Evolutionary conservation across 2,888 invertebrate species (phyloP), one percentile per base, ranked within the genome.

Genomic region (Mellilla xanthometata): DNA sequence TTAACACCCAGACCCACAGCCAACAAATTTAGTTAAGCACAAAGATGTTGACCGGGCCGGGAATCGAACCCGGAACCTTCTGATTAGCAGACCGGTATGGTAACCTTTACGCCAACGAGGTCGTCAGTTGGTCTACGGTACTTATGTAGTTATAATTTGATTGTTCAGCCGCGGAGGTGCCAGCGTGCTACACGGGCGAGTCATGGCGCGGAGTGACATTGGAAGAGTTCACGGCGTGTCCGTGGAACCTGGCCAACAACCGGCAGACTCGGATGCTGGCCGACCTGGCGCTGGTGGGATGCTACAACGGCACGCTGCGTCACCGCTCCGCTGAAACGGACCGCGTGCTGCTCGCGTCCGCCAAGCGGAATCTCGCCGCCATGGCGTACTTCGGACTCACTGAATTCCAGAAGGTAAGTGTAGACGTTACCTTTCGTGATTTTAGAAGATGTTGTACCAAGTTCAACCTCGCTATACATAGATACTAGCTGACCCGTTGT

Each of bases 371-470:
- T 87, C 91, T 99, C 45, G 94, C 95, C 51, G 94, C 95, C 34
- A 97, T 99, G 97, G 96, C 99, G 39, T 99, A 97, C 84, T 99
- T 99, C 81, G 99, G 99, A 55, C 92, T 99, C 54, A 98, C 98
- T 4, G 99, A 99, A 86, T 94, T 93, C 83, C 99, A 99, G 88
- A 95, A 95, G 92, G 95, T 95, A 64, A 30, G 39, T 23, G 1
- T n/a, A n/a, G n/a, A n/a, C n/a, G n/a, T n/a, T n/a, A n/a, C n/a
- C n/a, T n/a, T n/a, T n/a, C n/a, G n/a, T n/a, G n/a, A n/a, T n/a
- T n/a, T n/a, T n/a, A n/a, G n/a, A n/a, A n/a, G n/a, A n/a, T n/a
- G n/a, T n/a, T n/a, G n/a, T n/a, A n/a, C n/a, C n/a, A n/a, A n/a
- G n/a, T n/a, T n/a, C n/a, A n/a, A n/a, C n/a, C n/a, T n/a, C n/a